Conservation (phyloP, 2,888 invertebrate species). For the Pteria penguin region DNA sequence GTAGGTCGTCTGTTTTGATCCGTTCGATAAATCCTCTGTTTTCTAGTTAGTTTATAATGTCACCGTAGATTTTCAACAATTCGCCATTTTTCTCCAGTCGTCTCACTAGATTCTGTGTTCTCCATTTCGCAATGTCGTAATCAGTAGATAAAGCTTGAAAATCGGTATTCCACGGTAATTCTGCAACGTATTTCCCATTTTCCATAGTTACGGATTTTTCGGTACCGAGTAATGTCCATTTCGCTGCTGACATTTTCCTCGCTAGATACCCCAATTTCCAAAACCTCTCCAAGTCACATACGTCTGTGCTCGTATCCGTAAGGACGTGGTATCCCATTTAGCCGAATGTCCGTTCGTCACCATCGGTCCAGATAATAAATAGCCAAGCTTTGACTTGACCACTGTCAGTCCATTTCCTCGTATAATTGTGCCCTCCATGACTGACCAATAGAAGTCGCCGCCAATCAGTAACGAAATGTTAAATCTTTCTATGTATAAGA, state of each 20-base stretch:
- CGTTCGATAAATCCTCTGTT: slow-evolving; percentile 11
- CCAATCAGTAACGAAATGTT: slow-evolving; percentile 10
- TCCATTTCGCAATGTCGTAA: not conserved
- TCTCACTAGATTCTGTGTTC: not conserved
- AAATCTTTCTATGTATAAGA: no score
- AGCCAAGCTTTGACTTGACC: not conserved
- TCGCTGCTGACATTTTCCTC: not conserved
- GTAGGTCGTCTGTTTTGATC: not conserved
- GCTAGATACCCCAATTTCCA: slow-evolving; percentile 24
- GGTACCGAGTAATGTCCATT: not conserved
- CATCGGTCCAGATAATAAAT: slow-evolving; percentile 6
- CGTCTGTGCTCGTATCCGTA: no score
- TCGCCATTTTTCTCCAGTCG: not conserved
- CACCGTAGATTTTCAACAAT: not conserved
- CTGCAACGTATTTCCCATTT: slow-evolving; percentile 2
- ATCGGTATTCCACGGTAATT: slow-evolving; percentile 21
- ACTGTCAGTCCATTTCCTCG: slow-evolving; percentile 4
- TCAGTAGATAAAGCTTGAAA: slow-evolving; percentile 1
- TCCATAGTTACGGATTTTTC: not conserved
- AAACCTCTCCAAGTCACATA: slow-evolving; percentile 13
- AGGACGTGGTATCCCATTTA: no score
- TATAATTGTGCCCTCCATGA: not conserved
- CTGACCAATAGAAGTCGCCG: not conserved
- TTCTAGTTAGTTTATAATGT: slow-evolving; percentile 18
- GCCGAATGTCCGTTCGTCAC: no score